These are phyloP conservation scores for Charanyca ferruginea DNA, from an alignment of 2,888 invertebrate genomes.

Conservation along the genomic window DNA sequence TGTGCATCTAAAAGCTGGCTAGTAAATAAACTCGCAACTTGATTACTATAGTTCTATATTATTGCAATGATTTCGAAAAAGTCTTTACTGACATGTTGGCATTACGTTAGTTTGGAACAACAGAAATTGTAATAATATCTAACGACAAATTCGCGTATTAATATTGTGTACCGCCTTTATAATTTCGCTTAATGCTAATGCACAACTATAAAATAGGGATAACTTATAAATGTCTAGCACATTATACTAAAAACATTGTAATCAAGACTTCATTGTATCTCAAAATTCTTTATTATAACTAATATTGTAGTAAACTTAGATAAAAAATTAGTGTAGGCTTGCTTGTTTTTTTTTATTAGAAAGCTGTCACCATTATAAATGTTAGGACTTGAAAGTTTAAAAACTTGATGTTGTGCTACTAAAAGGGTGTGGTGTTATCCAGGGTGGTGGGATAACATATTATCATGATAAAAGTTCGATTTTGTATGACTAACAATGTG, in stretches of 20 bases:
- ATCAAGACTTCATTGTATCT: slow-evolving; percentile 49
- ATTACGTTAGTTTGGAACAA: not conserved
- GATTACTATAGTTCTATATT: not conserved
- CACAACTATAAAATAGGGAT: slow-evolving; percentile 3
- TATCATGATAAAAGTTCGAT: not conserved
- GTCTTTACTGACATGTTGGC: not conserved
- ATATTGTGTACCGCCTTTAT: not conserved
- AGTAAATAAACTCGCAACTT: not conserved
- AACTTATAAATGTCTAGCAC: slow-evolving; percentile 13
- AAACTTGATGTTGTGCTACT: not conserved
- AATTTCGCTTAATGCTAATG: slow-evolving; percentile 12
- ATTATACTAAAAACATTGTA: slow-evolving; percentile 9
- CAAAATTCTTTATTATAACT: slow-evolving; percentile 38
- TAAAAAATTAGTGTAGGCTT: slow-evolving; percentile 19
- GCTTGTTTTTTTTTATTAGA: slow-evolving; percentile 22
- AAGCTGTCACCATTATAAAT: slow-evolving; percentile 13
- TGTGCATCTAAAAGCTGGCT: not conserved
- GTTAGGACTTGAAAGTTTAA: not conserved
- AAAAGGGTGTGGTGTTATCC: not conserved
- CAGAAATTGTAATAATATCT: not conserved
- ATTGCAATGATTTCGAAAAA: not conserved
- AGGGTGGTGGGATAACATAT: not conserved
- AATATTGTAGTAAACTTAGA: slow-evolving; percentile 27
- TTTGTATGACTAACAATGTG: not conserved
- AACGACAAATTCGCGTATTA: not conserved